Conservation (phyloP, 1,140 invertebrate species). For the Leptestheria dahalacensis region DNA sequence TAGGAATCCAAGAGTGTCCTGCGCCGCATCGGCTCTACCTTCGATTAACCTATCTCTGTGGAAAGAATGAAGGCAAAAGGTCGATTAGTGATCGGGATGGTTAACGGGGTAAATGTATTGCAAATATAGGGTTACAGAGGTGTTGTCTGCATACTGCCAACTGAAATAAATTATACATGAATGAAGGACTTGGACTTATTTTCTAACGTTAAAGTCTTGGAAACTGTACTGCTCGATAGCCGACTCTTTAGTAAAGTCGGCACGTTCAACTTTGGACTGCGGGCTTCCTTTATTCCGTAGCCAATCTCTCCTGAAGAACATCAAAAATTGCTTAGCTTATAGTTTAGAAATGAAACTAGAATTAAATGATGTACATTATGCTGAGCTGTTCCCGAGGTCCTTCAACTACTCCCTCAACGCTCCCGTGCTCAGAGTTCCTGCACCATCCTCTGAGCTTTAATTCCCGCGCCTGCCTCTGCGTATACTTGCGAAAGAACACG, state of each 20-base stretch:
- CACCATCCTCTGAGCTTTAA: slow-evolving; percentile 55
- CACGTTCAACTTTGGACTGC: slow-evolving; percentile 44
- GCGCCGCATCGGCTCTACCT: slow-evolving; percentile 67
- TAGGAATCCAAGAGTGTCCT: slow-evolving; percentile 77
- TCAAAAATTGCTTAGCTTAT: background rate
- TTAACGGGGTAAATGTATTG: slow-evolving; percentile 31
- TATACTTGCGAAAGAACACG: slow-evolving; percentile 34
- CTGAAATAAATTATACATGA: background rate
- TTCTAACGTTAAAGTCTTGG: slow-evolving; percentile 3
- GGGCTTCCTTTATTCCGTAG: slow-evolving; percentile 48
- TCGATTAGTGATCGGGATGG: too few relatives aligned
- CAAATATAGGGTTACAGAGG: slow-evolving; percentile 25
- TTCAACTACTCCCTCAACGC: slow-evolving; percentile 52
- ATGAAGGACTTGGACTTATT: background rate
- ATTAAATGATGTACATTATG: slow-evolving; percentile 39
- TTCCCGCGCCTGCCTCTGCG: slow-evolving; percentile 45
- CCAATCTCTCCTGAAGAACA: slow-evolving; percentile 46
- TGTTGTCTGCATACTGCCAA: too few relatives aligned
- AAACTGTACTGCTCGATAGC: slow-evolving; percentile 21
- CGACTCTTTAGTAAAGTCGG: slow-evolving; percentile 43
- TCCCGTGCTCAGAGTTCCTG: slow-evolving; percentile 51
- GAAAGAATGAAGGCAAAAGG: slow-evolving; percentile 28
- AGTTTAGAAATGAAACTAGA: background rate
- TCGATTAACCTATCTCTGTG: slow-evolving; percentile 73
- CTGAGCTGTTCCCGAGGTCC: slow-evolving; percentile 43